phyloP scores from a whole-genome alignment of 1,140 invertebrate genomes.

The Platyura marginata region DNA sequence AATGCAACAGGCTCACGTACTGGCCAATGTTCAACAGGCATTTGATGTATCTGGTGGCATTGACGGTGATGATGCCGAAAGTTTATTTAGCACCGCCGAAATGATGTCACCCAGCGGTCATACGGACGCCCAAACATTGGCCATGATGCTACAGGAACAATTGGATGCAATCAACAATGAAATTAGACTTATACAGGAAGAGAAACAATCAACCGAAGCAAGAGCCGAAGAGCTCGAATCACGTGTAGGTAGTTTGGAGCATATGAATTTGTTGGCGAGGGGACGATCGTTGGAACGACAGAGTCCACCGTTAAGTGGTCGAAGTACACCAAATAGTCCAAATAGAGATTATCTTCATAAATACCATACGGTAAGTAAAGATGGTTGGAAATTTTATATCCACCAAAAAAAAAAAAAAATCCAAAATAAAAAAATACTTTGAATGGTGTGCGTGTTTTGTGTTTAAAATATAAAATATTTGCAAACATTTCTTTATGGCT shows the following conservation, averaged over 20 bases:
- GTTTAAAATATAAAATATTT: too few relatives aligned
- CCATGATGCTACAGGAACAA: constrained; percentile 97
- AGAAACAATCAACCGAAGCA: constrained; percentile 95
- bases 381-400: neutral
- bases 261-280: constrained; percentile 70
- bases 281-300: constrained; percentile 52
- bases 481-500: too few relatives aligned
- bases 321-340: constrained; percentile 28
- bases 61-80: constrained; percentile 62
- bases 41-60: constrained; percentile 66
- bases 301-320: constrained; percentile 59
- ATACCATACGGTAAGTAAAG: constrained; percentile 27
- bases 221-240: constrained; percentile 94
- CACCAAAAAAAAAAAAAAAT: neutral
- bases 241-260: constrained; percentile 84
- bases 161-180: constrained; percentile 99
- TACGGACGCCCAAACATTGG: constrained; percentile 92
- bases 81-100: constrained; percentile 50
- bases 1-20: constrained; percentile 78
- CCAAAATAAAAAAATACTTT: neutral
- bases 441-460: too few relatives aligned
- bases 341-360: constrained; percentile 29
- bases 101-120: constrained; percentile 58
- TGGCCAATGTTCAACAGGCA: constrained; percentile 80
- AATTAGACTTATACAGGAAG: constrained; percentile 91